These are phyloP conservation scores for Fratercula arctica DNA, from an alignment of 2,797 vertebrate genomes.

Conservation along the genomic window DNA sequence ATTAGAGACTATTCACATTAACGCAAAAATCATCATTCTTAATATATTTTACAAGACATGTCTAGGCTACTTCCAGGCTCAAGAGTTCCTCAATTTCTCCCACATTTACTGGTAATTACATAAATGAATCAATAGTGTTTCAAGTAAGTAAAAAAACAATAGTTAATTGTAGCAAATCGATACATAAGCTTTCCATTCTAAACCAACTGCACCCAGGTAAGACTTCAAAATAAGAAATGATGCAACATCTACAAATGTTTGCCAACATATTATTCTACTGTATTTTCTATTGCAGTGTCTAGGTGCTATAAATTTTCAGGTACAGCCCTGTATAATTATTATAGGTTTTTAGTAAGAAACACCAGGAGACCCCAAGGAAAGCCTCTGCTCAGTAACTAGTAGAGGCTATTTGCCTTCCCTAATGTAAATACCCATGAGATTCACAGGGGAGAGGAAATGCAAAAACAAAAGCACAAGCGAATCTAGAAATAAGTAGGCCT, in stretches of 20 bases:
- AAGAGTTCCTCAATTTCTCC: conserved; percentile 34
- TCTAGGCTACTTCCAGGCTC: conserved; percentile 30
- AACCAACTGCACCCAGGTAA: neutral
- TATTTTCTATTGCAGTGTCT: neutral
- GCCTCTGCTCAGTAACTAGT: neutral
- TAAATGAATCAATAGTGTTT: conserved; percentile 49
- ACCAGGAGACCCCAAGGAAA: neutral
- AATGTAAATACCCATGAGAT: neutral
- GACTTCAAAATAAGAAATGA: neutral
- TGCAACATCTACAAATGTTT: neutral
- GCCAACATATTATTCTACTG: neutral
- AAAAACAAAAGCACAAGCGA: neutral
- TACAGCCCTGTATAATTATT: neutral
- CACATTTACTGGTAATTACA: conserved; percentile 49
- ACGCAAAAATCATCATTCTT: conserved; percentile 55
- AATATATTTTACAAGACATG: conserved; percentile 62
- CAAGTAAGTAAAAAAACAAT: neutral
- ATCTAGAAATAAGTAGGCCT: neutral
- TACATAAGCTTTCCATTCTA: neutral
- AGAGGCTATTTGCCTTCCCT: neutral
- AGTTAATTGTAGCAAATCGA: neutral
- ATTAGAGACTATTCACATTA: conserved; percentile 56
- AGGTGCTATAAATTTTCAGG: neutral
- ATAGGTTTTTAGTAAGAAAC: neutral
- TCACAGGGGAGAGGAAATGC: neutral